These are phyloP conservation scores for Noctuana brunneofusca DNA, from an alignment of 2,888 invertebrate genomes.

Conservation along the genomic window DNA sequence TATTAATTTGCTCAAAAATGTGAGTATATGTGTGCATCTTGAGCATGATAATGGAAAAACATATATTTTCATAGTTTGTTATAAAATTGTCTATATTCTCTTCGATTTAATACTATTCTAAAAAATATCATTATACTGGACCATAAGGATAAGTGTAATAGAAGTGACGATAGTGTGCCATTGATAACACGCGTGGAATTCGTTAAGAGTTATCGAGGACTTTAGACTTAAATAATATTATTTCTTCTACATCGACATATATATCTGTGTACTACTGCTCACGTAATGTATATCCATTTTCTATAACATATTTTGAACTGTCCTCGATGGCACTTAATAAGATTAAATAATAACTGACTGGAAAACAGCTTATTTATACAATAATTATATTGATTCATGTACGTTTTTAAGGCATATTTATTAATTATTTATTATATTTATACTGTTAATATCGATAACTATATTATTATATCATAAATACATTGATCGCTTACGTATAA, in stretches of 20 bases:
- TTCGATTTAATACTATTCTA: slow-evolving; percentile 50
- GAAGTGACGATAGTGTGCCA: slow-evolving; percentile 52
- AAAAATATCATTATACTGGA: slow-evolving; percentile 57
- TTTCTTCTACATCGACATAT: neutral
- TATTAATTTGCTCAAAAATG: slow-evolving; percentile 46
- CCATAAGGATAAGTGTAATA: slow-evolving; percentile 49
- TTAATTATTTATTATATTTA: neutral
- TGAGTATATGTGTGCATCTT: slow-evolving; percentile 40
- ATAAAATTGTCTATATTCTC: slow-evolving; percentile 50
- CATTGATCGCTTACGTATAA: neutral
- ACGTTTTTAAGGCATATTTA: slow-evolving; percentile 24
- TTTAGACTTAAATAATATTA: neutral
- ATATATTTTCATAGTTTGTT: slow-evolving; percentile 65
- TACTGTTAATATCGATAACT: neutral
- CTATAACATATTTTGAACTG: neutral
- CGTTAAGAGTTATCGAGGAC: slow-evolving; percentile 2
- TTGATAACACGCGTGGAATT: slow-evolving; percentile 41
- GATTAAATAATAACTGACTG: slow-evolving; percentile 35
- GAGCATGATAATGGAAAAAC: slow-evolving; percentile 44
- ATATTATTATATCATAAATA: neutral
- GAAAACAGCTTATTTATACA: slow-evolving; percentile 25
- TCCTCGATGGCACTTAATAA: slow-evolving; percentile 20
- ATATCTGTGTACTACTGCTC: neutral
- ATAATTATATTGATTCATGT: neutral
- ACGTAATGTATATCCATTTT: neutral